Base-by-base conservation (phyloP, 2,797 vertebrate species). In the Rhabdomys pumilio region DNA sequence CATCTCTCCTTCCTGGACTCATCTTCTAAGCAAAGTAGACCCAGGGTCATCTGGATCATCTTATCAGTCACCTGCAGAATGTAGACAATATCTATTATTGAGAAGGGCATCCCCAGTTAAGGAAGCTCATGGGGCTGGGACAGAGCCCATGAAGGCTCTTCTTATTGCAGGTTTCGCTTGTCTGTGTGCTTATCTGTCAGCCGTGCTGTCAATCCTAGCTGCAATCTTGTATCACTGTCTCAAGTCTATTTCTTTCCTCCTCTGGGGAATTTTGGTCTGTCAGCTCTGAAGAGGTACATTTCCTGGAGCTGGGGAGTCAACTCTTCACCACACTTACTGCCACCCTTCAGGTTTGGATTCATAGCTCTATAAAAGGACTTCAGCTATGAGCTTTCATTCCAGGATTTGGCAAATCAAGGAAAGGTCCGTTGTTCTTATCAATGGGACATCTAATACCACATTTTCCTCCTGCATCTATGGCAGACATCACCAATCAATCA, bases 401-500 rank as follows among this genome's bases (percentile, higher is more conserved):
- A 80, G 72, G 87, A 91, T 57, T 61, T 65, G n/a, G 19, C 12
- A 92, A 82, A n/a, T 31, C 22, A 93, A 88, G 65, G 22, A 90
- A 65, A 95, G 31, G 13, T 20, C 90, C 24, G 9, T 13, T 55
- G 15, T 61, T 47, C 63, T 0, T 55, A 57, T 65, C 75, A 55
- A 1, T 67, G 72, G n/a, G 53, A 53, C 26, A 6, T 14, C 4
- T 65, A 61, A 34, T 41, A 61, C 9, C 6, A 3, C 29, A 59
- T 90, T 50, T 80, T 47, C 24, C 24, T 69, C 75, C 47, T 57
- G 11, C 11, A 31, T 47, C 38, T 82, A 12, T 13, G 55, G 41
- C 92, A 83, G 92, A 88, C 65, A 88, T 77, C 47, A 85, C 75
- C 63, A 94, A 89, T 94, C 85, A 69, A 76, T 80, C 77, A 34